Base-by-base conservation (phyloP, 2,888 invertebrate species). In the Byasa hedistus region DNA sequence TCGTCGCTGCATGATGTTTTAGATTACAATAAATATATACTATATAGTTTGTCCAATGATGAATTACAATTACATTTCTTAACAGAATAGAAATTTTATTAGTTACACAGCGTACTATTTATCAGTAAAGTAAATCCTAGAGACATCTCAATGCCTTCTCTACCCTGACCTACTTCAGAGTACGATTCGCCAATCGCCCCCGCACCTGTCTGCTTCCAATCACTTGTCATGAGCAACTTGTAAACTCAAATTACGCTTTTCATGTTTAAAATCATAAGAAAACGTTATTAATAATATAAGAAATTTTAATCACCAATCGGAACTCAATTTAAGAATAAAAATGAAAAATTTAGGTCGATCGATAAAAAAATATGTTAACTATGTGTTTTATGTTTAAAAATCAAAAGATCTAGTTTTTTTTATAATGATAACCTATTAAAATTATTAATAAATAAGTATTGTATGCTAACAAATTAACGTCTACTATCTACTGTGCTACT, bases 141-240 rank as follows among this genome's bases (percentile, higher is more conserved):
- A 48, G 74, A 76, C 78, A 75, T 71, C 75, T 76, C 75, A 77
- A 77, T 48, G 48, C 78, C 78, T 58, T 32, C n/a, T 7, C 32
- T 36, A 58, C 73, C 44, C 27, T 59, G 39, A 59, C 44, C 39
- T 39, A 58, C 39, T 59, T 59, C 8, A 24, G 32, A 27, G 15
- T 22, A 64, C 51, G 54, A 55, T 59, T 55, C 55, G 55, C 55
- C 55, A 55, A 19, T n/a, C 59, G 44, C 64, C 59, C 59, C 59
- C 59, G 44, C 59, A 54, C 21, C 27, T 44, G 21, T 5, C 48
- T 59, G 59, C 44, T 39, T 59, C 24, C 32, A 57, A n/a, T 64
- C 59, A 27, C 32, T 54, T 21, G 44, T 12, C 54, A 27, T 5
- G 64, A 54, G 12, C 60, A 56, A n/a, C 19, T 22, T 60, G 44